phyloP scores from a whole-genome alignment of 2,113 vertebrate species.

The Poicephalus gulielmi region DNA sequence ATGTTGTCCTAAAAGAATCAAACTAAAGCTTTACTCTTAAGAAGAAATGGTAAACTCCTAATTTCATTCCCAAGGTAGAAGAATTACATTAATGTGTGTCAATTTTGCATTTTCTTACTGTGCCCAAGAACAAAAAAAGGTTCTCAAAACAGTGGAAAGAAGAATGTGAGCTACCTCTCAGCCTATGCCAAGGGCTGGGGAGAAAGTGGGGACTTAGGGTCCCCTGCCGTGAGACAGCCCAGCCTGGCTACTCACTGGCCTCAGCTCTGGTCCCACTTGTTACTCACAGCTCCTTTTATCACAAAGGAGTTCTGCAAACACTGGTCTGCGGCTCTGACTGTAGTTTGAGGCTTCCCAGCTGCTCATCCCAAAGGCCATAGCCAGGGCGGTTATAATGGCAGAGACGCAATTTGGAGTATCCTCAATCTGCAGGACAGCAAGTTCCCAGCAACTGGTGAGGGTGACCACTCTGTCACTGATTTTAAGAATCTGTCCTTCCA shows the following conservation, averaged over 20 bases:
- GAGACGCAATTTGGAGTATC: background rate
- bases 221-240: fast-evolving
- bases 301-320: background rate
- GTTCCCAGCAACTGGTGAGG: background rate
- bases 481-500: background rate
- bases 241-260: background rate
- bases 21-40: background rate
- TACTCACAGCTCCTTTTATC: background rate
- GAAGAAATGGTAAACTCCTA: background rate
- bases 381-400: background rate
- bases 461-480: background rate
- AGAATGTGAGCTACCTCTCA: background rate
- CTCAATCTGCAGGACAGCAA: background rate
- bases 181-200: too few species aligned
- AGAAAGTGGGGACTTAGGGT: fast-evolving
- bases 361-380: background rate
- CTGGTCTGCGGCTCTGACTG: background rate
- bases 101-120: background rate
- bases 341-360: conserved; percentile 14
- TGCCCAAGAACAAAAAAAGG: background rate
- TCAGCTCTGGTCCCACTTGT: fast-evolving
- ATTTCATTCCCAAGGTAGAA: background rate
- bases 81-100: background rate
- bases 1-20: background rate
- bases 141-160: background rate